Conservation (phyloP, 2,888 invertebrate species). For the Microplitis deprimator region DNA sequence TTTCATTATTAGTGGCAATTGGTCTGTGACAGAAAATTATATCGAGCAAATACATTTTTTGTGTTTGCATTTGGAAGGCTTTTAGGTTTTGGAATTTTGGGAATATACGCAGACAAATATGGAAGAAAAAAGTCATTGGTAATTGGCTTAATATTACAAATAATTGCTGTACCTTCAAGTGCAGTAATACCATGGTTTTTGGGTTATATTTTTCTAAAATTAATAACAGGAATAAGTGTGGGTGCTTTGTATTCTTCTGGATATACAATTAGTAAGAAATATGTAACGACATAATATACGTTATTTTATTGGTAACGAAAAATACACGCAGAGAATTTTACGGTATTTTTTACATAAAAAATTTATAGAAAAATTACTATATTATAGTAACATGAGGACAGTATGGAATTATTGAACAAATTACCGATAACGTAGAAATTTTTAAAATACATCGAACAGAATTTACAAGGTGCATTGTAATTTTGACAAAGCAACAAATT, state of each 20-base stretch:
- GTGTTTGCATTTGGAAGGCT: conserved; percentile 53
- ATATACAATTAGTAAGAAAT: conserved; percentile 71
- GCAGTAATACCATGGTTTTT: conserved; percentile 70
- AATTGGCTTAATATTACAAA: conserved; percentile 69
- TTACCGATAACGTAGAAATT: too few species aligned
- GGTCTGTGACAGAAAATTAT: background rate
- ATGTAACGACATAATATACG: too few species aligned
- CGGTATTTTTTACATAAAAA: too few species aligned
- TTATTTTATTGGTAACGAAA: too few species aligned
- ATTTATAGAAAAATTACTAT: too few species aligned
- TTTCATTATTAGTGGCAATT: background rate
- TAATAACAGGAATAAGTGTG: conserved; percentile 71
- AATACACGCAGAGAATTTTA: too few species aligned
- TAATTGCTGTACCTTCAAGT: conserved; percentile 70
- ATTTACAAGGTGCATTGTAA: too few species aligned
- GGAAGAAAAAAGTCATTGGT: conserved; percentile 72
- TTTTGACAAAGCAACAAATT: too few species aligned
- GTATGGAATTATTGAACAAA: too few species aligned
- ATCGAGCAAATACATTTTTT: background rate
- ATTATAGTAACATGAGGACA: too few species aligned
- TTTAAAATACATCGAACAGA: too few species aligned
- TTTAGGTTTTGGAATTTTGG: conserved; percentile 69
- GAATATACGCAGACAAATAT: conserved; percentile 43
- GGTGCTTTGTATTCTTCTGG: conserved; percentile 68
- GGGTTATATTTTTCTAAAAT: conserved; percentile 71